phyloP scores from a whole-genome alignment of 2,113 vertebrate genomes.

The Paradisaea rubra region DNA sequence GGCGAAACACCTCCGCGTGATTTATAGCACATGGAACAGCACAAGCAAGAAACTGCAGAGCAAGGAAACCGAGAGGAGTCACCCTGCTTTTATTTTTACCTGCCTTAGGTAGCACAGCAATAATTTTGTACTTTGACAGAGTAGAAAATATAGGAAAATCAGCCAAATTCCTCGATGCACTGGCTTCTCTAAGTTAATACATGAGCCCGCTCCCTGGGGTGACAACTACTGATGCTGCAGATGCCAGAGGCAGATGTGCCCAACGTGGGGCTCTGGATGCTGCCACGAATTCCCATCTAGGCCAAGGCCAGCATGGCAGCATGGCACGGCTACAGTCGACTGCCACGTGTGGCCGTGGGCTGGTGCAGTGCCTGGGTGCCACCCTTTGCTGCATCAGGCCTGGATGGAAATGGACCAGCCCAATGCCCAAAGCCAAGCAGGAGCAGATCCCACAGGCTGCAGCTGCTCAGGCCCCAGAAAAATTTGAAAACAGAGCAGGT shows the following conservation, averaged over 20 bases:
- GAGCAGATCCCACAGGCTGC: neutral
- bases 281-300: neutral
- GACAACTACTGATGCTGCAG: neutral
- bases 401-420: neutral
- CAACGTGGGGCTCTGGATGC: fast-evolving
- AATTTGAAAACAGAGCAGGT: neutral
- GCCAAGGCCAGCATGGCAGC: fast-evolving
- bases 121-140: neutral
- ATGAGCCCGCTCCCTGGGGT: neutral
- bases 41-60: conserved; percentile 30
- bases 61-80: conserved; percentile 20
- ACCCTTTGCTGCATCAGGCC: neutral
- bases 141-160: neutral
- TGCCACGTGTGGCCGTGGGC: neutral
- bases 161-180: neutral
- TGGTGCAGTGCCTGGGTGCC: neutral
- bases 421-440: neutral
- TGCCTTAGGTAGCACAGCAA: neutral
- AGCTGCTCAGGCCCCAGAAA: neutral
- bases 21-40: conserved; percentile 53
- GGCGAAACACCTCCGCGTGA: conserved; percentile 55
- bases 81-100: conserved; percentile 47
- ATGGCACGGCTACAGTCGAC: fast-evolving
- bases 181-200: neutral
- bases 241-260: neutral